Percentiles rank a stretch among this genome's conserved stretches.
Conservation (phyloP, 2,797 vertebrate species). For the Labeo calbasu region DNA sequence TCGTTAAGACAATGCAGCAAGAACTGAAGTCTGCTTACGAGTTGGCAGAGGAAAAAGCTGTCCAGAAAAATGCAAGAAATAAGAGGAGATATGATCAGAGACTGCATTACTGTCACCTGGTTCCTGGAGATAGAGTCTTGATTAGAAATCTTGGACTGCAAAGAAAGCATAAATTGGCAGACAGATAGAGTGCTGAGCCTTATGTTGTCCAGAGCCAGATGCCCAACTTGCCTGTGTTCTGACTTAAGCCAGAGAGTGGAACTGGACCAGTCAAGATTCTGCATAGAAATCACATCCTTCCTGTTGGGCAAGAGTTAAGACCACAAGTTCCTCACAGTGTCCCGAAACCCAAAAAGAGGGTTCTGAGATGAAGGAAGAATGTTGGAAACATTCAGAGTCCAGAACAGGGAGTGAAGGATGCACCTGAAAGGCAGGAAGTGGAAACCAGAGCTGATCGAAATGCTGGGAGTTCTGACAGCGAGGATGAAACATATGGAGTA, state of each 20-base stretch:
- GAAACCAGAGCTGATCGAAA: not conserved
- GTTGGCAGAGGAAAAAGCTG: not conserved
- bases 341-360: not conserved
- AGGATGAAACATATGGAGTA: constrained; percentile 6
- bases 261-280: not conserved
- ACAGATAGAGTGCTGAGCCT: no score
- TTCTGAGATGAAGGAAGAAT: not conserved
- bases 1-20: not conserved
- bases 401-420: not conserved
- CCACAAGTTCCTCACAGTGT: not conserved
- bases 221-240: constrained; percentile 14
- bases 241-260: not conserved
- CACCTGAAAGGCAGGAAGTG: not conserved
- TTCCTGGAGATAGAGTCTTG: no score
- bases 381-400: not conserved
- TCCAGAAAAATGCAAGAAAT: not conserved
- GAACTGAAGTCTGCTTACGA: constrained; percentile 7
- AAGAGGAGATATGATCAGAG: no score
- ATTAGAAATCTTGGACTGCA: no score
- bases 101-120: no score
- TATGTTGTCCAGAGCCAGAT: constrained; percentile 1
- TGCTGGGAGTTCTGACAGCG: not conserved
- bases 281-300: constrained; percentile 15
- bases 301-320: not conserved
- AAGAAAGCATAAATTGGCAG: no score